Percentiles rank a stretch among this genome's conserved stretches.
Conservation (phyloP, 2,888 invertebrate genomes). For the Mythimna lalbum region DNA sequence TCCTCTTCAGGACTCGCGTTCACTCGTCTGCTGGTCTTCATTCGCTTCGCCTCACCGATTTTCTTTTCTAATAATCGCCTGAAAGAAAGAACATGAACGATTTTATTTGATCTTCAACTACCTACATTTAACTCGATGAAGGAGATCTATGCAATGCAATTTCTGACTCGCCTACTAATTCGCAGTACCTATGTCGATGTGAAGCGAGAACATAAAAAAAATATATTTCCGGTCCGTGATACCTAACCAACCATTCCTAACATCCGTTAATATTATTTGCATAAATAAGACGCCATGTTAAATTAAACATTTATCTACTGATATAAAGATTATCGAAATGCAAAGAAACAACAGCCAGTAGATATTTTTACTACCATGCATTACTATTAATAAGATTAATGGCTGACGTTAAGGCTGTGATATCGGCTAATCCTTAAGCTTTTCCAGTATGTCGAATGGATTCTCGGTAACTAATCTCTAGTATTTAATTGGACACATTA, state of each 20-base stretch:
- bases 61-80: conserved; percentile 87
- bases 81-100: conserved; percentile 61
- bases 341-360: conserved; percentile 7
- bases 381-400: conserved; percentile 37
- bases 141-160: neutral
- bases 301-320: conserved; percentile 16
- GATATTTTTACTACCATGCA: conserved; percentile 6
- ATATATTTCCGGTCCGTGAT: neutral
- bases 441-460: conserved; percentile 23
- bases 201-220: neutral
- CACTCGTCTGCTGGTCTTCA: conserved; percentile 76
- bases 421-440: conserved; percentile 41
- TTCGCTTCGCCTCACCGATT: conserved; percentile 80
- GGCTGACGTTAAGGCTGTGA: conserved; percentile 9
- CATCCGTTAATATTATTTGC: conserved; percentile 5
- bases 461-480: conserved; percentile 45
- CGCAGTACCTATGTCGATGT: no score
- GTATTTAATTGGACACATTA: conserved; percentile 9
- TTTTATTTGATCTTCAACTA: neutral
- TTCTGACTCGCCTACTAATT: neutral
- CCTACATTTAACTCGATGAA: neutral
- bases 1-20: conserved; percentile 77
- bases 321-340: conserved; percentile 11
- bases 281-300: conserved; percentile 6
- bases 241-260: neutral